These are phyloP conservation scores for Notocelia uddmanniana DNA, from an alignment of 2,888 invertebrate genomes.

Conservation along the genomic window DNA sequence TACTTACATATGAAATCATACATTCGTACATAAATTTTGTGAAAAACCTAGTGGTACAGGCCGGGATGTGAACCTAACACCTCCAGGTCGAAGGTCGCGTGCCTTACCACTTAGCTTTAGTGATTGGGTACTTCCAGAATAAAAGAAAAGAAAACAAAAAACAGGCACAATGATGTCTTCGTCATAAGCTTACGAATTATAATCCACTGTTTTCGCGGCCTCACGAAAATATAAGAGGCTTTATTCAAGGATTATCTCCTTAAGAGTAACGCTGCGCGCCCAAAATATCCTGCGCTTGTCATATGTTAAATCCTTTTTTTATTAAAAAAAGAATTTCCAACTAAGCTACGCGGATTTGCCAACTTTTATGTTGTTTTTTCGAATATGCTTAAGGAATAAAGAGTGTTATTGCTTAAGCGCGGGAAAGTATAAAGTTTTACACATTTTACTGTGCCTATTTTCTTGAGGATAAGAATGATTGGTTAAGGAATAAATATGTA, in stretches of 20 bases:
- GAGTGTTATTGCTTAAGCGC: background rate
- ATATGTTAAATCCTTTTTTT: conserved; percentile 46
- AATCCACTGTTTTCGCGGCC: conserved; percentile 57
- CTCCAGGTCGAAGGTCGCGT: no score
- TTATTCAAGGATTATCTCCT: conserved; percentile 77
- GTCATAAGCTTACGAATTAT: no score
- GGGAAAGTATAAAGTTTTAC: background rate
- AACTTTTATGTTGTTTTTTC: conserved; percentile 34
- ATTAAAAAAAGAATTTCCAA: conserved; percentile 41
- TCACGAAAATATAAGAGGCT: conserved; percentile 72
- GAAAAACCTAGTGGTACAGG: no score
- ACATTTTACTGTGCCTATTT: background rate
- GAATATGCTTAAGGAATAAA: conserved; percentile 17
- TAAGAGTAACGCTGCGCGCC: conserved; percentile 72
- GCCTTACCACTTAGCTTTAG: no score
- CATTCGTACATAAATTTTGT: no score
- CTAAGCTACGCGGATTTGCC: conserved; percentile 24
- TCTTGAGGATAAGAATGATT: background rate
- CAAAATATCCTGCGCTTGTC: conserved; percentile 42
- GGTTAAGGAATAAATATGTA: background rate
- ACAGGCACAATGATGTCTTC: no score
- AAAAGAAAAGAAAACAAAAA: no score
- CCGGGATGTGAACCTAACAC: no score
- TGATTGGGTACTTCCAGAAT: no score
- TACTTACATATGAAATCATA: no score